Conservation (phyloP, 1,140 invertebrate species). For the Chrysomallon squamiferum region DNA sequence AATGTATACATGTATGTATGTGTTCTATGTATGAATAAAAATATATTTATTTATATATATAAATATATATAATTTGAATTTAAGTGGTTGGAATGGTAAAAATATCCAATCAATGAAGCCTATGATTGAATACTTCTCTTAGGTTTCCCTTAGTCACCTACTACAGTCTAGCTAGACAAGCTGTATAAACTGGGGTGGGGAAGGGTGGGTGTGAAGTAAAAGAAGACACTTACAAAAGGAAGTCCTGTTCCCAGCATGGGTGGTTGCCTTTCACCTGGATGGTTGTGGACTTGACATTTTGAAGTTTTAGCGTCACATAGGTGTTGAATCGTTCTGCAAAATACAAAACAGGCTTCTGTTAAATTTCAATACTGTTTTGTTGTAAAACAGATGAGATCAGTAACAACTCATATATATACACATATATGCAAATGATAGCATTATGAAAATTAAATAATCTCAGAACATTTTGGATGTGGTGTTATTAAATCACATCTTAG, state of each 20-base stretch:
- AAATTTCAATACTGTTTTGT: neutral
- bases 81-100: too few species aligned
- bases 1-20: too few species aligned
- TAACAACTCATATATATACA: neutral
- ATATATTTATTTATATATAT: too few species aligned
- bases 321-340: constrained; percentile 65
- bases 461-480: too few species aligned
- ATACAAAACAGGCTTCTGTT: constrained; percentile 7
- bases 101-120: too few species aligned
- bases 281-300: constrained; percentile 98
- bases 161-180: too few species aligned
- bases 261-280: constrained; percentile 93
- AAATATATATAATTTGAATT: too few species aligned
- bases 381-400: neutral
- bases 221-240: constrained; percentile 89
- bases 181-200: neutral
- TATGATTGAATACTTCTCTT: too few species aligned
- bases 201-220: neutral
- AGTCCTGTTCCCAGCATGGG: constrained; percentile 98
- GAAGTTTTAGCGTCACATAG: constrained; percentile 94
- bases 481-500: neutral
- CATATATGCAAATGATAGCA: neutral
- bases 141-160: too few species aligned
- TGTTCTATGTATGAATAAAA: too few species aligned
- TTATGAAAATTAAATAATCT: neutral